Evolutionary conservation across 2,113 vertebrate species (phyloP), one percentile per base, ranked within the genome.

Genomic region (Erpornis zantholeuca): DNA sequence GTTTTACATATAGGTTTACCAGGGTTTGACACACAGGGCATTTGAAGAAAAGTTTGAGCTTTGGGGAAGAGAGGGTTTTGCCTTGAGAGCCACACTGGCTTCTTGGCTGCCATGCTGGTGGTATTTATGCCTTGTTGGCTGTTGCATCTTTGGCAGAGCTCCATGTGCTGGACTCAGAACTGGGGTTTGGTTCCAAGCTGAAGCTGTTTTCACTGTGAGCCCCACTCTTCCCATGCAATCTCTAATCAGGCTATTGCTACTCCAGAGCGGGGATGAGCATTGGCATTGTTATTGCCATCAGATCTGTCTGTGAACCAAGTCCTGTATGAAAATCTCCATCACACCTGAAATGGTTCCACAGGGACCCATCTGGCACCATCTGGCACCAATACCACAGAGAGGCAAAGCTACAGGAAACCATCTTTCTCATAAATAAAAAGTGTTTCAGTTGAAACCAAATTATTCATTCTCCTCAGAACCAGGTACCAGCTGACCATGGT

Each of bases 401-500:
- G 19, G 56, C 35, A 28, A 38, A 36, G 53, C n/a, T 0, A 11
- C 0, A 10, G 17, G 33, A 31, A 47, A 25, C 3, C 9, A 3
- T 49, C 15, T 38, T 28, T 25, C 65, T 28, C 7, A 1, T 13
- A 28, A 66, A 47, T 29, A 35, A 50, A 47, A 53, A 40, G 10
- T 2, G 1, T 61, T 80, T 65, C 25, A 14, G 4, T 22, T 11
- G 31, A 65, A 83, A 57, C 20, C 2, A 6, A 52, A n/a, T 16
- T 5, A 4, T 50, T 59, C 1, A 3, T 24, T 15, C 14, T 25
- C 35, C 82, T 54, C 45, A n/a, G 61, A 78, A 23, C 33, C 47
- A 17, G n/a, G 4, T 9, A 8, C 1, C 2, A 33, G 47, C 8
- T 17, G 45, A n/a, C 20, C 24, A 8, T 0, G 9, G 40, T 16